A percentile compares a stretch with the other conserved stretches of the same genome.
These are phyloP conservation scores for Suncus etruscus DNA, from an alignment of 2,113 vertebrate species.

Conservation along the genomic window DNA sequence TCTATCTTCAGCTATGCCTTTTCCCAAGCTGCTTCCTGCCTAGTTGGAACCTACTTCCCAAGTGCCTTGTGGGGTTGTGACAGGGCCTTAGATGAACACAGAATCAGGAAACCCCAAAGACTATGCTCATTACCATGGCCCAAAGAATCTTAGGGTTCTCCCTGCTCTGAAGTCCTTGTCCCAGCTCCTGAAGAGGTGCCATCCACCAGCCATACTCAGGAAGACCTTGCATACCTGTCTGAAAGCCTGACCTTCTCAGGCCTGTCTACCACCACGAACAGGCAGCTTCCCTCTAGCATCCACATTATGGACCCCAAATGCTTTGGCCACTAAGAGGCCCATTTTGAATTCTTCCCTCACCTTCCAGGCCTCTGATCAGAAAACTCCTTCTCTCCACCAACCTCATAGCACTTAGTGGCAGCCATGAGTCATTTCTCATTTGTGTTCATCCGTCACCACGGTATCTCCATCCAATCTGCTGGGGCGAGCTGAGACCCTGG, in stretches of 20 bases:
- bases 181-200: neutral
- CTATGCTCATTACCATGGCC: rapidly evolving
- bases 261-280: neutral
- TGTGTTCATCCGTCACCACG: rapidly evolving
- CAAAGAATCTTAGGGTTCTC: rapidly evolving
- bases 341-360: neutral
- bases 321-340: neutral
- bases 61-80: rapidly evolving
- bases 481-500: too few species aligned
- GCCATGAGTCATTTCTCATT: rapidly evolving
- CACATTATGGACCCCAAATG: neutral
- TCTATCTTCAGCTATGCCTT: neutral
- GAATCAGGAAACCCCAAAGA: rapidly evolving
- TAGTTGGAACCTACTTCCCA: neutral
- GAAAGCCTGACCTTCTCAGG: neutral
- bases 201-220: rapidly evolving
- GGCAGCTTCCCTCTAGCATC: neutral
- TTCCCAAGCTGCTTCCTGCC: neutral
- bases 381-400: neutral
- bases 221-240: neutral
- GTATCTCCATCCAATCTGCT: too few species aligned
- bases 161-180: rapidly evolving
- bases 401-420: rapidly evolving
- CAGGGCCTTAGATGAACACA: neutral
- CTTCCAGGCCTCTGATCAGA: neutral